Evolutionary conservation across 2,113 vertebrate species (phyloP).

Genomic region (Cacatua alba): DNA sequence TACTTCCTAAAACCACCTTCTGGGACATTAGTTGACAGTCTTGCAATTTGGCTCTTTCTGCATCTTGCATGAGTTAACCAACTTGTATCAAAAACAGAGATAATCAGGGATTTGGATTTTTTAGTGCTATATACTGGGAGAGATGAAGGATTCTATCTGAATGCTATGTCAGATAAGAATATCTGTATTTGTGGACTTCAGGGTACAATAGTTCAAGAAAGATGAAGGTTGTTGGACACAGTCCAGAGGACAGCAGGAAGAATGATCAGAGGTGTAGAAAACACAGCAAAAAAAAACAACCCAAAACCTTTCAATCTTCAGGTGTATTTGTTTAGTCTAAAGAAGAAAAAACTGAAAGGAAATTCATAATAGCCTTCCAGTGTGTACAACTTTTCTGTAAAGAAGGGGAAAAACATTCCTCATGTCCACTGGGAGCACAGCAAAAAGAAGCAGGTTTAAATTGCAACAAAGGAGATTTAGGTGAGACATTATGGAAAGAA

Average conservation of each 20-base stretch:
- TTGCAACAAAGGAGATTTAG: slow-evolving; percentile 66
- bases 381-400: slow-evolving; percentile 26
- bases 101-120: neutral
- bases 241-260: slow-evolving; percentile 2
- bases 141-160: neutral
- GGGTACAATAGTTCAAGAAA: neutral
- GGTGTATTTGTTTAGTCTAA: slow-evolving; percentile 47
- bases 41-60: neutral
- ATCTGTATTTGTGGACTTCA: neutral
- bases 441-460: slow-evolving; percentile 56
- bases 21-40: neutral
- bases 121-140: neutral
- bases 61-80: neutral
- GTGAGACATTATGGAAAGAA: slow-evolving; percentile 61
- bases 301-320: slow-evolving; percentile 38
- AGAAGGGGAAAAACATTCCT: slow-evolving; percentile 52
- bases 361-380: slow-evolving; percentile 32
- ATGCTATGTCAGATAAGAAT: neutral
- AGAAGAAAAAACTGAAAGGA: neutral
- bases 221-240: neutral
- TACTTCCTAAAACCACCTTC: neutral
- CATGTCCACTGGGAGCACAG: slow-evolving; percentile 42
- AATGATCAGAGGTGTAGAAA: slow-evolving; percentile 26
- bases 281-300: neutral
- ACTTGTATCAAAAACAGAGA: neutral